Evolutionary conservation across 2,797 vertebrate genomes (phyloP), one percentile per base, ranked within the genome.

Genomic region (Sternotherus odoratus): DNA sequence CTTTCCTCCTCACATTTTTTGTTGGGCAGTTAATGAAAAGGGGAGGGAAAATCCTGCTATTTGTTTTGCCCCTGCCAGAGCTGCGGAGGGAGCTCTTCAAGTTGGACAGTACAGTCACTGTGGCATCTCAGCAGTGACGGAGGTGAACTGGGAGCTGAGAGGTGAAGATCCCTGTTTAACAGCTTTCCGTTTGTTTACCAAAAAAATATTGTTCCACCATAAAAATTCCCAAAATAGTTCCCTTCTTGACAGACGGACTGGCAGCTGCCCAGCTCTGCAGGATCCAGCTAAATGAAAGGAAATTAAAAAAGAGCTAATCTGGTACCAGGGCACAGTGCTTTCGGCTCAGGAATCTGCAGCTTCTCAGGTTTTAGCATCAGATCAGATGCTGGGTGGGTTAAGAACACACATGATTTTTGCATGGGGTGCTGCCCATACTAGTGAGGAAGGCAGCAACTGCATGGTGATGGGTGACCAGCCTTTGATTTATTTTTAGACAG

Each of bases 121-220:
- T 98, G 96, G 95, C 88, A 95, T 95, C 39, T 2, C 96, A 63
- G 51, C 83, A 43, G 60, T 54, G 85, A 97, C 94, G 96, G 97
- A 97, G 96, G 97, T 98, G 97, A 97, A 97, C 96, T 17, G 2
- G 96, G 96, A 98, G 95, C 96, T 92, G 95, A 72, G 93, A 97
- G 97, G 97, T 97, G 97, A 98, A 97, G 96, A 90, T 97, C 98
- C 91, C 97, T 95, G 97, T 97, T 98, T 97, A 98, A 98, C 97
- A 97, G 97, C 97, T 97, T 97, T 98, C 97, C 95, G 6, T 97
- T 97, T 98, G 97, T 98, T 98, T 98, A 98, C 97, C 97, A 2
- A 98, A 98, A 98, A 98, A 98, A 98, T 98, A 98, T 97, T 98
- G 98, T 97, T 98, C 98, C 98, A 98, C 96, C 98, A 98, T 98